Conservation (phyloP, 2,797 vertebrate genomes). For the Cirrhinus mrigala region DNA sequence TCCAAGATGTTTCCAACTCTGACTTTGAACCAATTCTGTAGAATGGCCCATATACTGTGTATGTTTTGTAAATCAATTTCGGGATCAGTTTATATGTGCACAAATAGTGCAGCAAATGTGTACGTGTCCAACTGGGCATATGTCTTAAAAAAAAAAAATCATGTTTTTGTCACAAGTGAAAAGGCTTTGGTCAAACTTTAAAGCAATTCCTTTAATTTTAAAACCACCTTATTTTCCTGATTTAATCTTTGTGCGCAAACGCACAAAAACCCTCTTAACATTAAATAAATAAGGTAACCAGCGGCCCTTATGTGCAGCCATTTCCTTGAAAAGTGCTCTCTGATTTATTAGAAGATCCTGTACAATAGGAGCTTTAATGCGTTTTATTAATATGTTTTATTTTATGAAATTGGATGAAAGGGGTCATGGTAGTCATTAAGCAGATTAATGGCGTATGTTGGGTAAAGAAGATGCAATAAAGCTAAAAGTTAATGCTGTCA, state of each 20-base stretch:
- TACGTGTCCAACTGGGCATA: not conserved
- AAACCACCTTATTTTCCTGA: conserved; percentile 25
- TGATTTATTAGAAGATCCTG: conserved; percentile 75
- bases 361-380: conserved; percentile 82
- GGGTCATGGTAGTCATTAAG: conserved; percentile 82
- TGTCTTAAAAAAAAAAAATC: not conserved
- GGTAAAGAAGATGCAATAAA: conserved; percentile 85
- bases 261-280: conserved; percentile 55
- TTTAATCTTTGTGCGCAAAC: conserved; percentile 42
- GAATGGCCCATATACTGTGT: not conserved
- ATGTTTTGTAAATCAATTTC: not conserved
- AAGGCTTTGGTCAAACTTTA: not conserved
- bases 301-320: conserved; percentile 69
- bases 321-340: conserved; percentile 76
- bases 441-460: conserved; percentile 81
- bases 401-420: conserved; percentile 85
- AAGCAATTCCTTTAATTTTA: conserved; percentile 16
- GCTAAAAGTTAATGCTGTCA: conserved; percentile 82
- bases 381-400: conserved; percentile 84
- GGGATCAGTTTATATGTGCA: not conserved
- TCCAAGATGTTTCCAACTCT: too few species aligned
- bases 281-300: conserved; percentile 72
- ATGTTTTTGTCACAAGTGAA: not conserved
- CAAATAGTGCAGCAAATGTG: not conserved
- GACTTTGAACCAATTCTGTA: too few species aligned